A percentile compares a stretch with the other conserved stretches of the same genome.
Conservation (phyloP, 2,113 vertebrate genomes). For the Brachirus orientalis region DNA sequence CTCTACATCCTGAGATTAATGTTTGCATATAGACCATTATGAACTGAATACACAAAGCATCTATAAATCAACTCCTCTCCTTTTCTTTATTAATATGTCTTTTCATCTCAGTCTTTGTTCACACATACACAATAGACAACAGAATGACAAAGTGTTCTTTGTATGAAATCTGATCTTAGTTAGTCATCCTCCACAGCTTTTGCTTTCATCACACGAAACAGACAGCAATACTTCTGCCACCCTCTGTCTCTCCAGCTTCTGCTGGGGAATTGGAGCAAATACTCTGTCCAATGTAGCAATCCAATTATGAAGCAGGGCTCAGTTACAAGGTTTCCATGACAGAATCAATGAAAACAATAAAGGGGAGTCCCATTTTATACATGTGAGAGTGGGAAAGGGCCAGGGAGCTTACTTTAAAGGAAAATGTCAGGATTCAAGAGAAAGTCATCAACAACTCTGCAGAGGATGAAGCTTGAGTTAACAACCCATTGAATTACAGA, state of each 20-base stretch:
- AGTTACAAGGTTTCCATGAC: slow-evolving; percentile 71
- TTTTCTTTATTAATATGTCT: neutral
- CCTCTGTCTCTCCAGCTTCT: slow-evolving; percentile 8
- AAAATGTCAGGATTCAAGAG: slow-evolving; percentile 58
- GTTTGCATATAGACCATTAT: slow-evolving; percentile 5
- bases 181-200: neutral
- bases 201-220: slow-evolving; percentile 8
- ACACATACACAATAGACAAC: neutral
- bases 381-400: slow-evolving; percentile 40
- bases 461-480: slow-evolving; percentile 17
- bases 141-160: neutral
- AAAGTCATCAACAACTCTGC: slow-evolving; percentile 18
- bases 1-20: slow-evolving; percentile 15
- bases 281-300: slow-evolving; percentile 55
- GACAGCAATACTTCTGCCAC: slow-evolving; percentile 22
- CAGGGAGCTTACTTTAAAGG: slow-evolving; percentile 33
- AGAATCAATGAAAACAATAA: slow-evolving; percentile 82
- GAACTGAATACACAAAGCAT: slow-evolving; percentile 3
- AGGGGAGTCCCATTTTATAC: slow-evolving; percentile 61
- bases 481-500: slow-evolving; percentile 27
- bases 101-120: neutral
- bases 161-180: slow-evolving; percentile 18
- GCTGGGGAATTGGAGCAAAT: slow-evolving; percentile 32
- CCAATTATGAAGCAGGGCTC: slow-evolving; percentile 74
- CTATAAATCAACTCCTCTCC: neutral